Conservation (phyloP, 2,888 invertebrate genomes). For the Drosophila parthenogenetica region DNA sequence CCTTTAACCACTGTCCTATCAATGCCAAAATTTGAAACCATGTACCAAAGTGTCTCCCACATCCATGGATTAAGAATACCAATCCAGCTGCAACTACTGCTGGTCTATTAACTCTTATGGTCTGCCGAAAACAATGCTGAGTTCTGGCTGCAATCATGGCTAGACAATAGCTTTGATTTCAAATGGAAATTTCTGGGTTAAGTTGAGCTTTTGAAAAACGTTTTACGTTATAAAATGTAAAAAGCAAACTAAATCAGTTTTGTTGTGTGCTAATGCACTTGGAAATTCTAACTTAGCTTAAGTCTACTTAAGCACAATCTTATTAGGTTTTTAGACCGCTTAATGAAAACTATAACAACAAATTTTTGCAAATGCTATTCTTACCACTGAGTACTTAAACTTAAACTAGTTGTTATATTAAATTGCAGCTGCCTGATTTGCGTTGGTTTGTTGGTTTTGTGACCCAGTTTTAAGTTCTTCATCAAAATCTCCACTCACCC, state of each 20-base stretch:
- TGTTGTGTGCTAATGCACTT: neutral
- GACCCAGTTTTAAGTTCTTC: conserved; percentile 53
- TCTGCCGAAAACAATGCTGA: conserved; percentile 32
- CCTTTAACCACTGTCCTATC: conserved; percentile 18
- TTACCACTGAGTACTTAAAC: conserved; percentile 24
- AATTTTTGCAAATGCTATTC: neutral
- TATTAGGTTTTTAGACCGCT: conserved; percentile 30
- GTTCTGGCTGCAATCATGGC: conserved; percentile 17
- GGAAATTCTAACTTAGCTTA: neutral
- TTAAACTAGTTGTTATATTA: conserved; percentile 42
- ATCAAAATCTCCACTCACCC: neutral
- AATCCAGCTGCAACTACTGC: conserved; percentile 8
- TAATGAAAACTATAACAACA: conserved; percentile 10
- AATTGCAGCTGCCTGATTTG: conserved; percentile 8
- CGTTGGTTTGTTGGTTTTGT: conserved; percentile 15
- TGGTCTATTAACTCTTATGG: conserved; percentile 40
- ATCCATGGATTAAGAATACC: neutral
- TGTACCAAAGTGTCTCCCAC: neutral
- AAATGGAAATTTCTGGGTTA: neutral
- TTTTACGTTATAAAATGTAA: neutral
- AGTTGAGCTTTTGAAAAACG: neutral
- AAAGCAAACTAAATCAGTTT: neutral
- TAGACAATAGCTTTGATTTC: conserved; percentile 19
- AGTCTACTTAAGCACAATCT: conserved; percentile 29
- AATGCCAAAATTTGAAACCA: conserved; percentile 27